Conservation (phyloP, 2,113 vertebrate species). For the rabbit (Oryctolagus cuniculus) region mOryCun1.1 NC_091453.1:89640501-89641000, state of each 20-base stretch:
- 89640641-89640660: slow-evolving; percentile 49
- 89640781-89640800: slow-evolving; percentile 60
- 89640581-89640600: slow-evolving; percentile 26
- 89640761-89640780: slow-evolving; percentile 56
- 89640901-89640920: slow-evolving; percentile 50
- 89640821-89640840: slow-evolving; percentile 10
- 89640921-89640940: slow-evolving; percentile 48
- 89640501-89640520: slow-evolving; percentile 17
- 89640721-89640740: slow-evolving; percentile 62
- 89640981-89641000: slow-evolving; percentile 79
- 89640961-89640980: slow-evolving; percentile 67
- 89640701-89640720: slow-evolving; percentile 20
- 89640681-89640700: slow-evolving; percentile 17
- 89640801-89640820: slow-evolving; percentile 58
- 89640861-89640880: slow-evolving; percentile 51
- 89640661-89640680: slow-evolving; percentile 44
- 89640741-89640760: slow-evolving; percentile 58
- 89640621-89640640: slow-evolving; percentile 25
- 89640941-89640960: slow-evolving; percentile 63
- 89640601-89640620: slow-evolving; percentile 19
- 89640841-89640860: slow-evolving; percentile 52
- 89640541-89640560: slow-evolving; percentile 47
- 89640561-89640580: slow-evolving; percentile 2
- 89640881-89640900: slow-evolving; percentile 58
- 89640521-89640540: slow-evolving; percentile 41